A percentile compares a stretch with the other conserved stretches of the same genome.
Evolutionary conservation across 1,140 invertebrate genomes (phyloP).

Genomic region (Rhopalosiphum maidis): DNA sequence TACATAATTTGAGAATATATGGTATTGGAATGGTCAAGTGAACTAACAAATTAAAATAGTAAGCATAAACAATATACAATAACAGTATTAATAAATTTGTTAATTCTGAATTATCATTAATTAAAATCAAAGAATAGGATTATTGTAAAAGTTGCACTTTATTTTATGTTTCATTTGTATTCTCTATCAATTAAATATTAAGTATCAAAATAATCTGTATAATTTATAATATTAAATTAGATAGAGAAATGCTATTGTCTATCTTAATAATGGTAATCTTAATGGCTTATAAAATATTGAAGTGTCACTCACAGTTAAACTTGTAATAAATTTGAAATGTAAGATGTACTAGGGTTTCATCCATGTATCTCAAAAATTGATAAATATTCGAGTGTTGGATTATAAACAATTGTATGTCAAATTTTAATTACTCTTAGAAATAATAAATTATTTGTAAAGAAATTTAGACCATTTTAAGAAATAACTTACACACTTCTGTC

Average conservation of each 20-base stretch:
- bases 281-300: background rate
- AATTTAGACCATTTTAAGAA: background rate
- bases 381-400: background rate
- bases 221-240: background rate
- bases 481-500: constrained; percentile 78
- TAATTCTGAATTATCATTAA: background rate
- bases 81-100: background rate
- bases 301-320: background rate
- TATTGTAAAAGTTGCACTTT: background rate
- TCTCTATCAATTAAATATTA: background rate
- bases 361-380: background rate
- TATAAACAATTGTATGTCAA: background rate
- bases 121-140: background rate
- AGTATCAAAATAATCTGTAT: background rate
- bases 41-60: background rate
- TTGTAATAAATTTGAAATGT: background rate
- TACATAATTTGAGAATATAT: background rate
- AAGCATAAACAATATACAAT: background rate
- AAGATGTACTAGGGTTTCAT: background rate
- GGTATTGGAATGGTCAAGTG: background rate
- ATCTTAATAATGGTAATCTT: background rate
- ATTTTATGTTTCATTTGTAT: background rate
- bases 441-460: background rate
- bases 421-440: background rate
- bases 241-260: background rate